These are phyloP conservation scores for Stegodyphus dumicola DNA, from an alignment of 1,140 invertebrate species.

Conservation along the genomic window DNA sequence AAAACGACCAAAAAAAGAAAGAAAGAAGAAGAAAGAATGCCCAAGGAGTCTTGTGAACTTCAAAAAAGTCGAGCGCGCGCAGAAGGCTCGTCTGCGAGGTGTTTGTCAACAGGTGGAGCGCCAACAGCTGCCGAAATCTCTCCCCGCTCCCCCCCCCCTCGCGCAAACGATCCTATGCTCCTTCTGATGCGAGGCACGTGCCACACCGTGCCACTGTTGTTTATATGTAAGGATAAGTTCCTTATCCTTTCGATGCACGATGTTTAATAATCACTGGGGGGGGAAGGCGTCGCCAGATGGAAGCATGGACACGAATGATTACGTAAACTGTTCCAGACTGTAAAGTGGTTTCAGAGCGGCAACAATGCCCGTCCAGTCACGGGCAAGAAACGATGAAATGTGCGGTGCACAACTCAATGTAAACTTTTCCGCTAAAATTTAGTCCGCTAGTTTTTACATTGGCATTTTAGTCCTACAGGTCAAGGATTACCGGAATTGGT, in stretches of 20 bases:
- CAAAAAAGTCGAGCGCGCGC: background rate
- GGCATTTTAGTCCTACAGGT: too few species aligned
- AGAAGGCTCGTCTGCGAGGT: slow-evolving; percentile 51
- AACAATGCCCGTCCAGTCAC: too few species aligned
- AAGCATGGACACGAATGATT: too few species aligned
- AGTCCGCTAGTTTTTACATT: too few species aligned
- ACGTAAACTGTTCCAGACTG: too few species aligned
- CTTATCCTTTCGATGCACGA: slow-evolving; percentile 34
- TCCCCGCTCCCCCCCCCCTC: background rate
- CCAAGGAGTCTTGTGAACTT: slow-evolving; percentile 3
- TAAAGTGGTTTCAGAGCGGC: too few species aligned
- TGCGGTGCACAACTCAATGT: too few species aligned
- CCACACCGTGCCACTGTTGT: slow-evolving; percentile 18
- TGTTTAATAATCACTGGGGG: background rate
- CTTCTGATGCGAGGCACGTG: slow-evolving; percentile 42
- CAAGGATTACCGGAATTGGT: too few species aligned
- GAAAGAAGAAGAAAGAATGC: background rate
- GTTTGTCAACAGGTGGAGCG: slow-evolving; percentile 55
- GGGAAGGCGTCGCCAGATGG: too few species aligned
- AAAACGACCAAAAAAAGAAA: too few species aligned
- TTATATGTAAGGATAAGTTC: slow-evolving; percentile 25
- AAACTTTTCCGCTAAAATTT: too few species aligned
- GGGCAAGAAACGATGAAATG: too few species aligned
- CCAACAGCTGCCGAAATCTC: slow-evolving; percentile 35
- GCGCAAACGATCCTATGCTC: background rate